Base-by-base conservation (phyloP, 2,797 vertebrate genomes). In the Xiphorhynchus erythropygius region DNA sequence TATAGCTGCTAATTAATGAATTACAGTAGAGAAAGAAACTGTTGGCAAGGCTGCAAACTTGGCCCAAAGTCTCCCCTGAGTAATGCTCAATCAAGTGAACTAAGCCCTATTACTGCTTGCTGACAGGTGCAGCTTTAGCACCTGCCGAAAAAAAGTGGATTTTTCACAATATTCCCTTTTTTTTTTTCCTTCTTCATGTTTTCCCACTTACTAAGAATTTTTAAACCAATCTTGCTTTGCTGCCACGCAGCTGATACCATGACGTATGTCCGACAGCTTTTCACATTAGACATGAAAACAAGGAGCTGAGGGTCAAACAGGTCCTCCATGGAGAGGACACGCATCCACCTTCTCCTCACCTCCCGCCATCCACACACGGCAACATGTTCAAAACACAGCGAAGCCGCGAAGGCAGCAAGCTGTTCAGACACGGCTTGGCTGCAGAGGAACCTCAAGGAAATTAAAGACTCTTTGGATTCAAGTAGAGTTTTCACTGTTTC, bases 1-100 rank as follows among this genome's bases (percentile, higher is more conserved):
- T 90, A 83, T 5, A 55, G 55, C 55, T 86, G 82, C 53, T 93
- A 64, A 91, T 87, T 83, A 90, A 94, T 39, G 41, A 71, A 91
- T 46, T 88, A 62, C 71, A 75, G 70, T 11, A 30, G n/a, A 68
- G 65, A 87, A 88, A 78, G 79, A 60, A 85, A 44, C 60, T 55
- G 44, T 67, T 79, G 83, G 79, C 90, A 94, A 81, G 76, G 82
- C 69, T 37, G 56, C 80, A 92, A 92, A 83, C 84, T 89, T 89
- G 92, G 87, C 85, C 90, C 87, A 46, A 63, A 62, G 42, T 30
- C 62, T 90, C 76, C 82, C 69, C 16, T 0, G 35, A 84, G 65
- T 50, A 69, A 90, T 3, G 52, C 56, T 89, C 83, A 96, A 4
- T 37, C 35, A 63, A 93, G 55, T 80, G 77, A 83, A 59, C 65